phyloP scores from a whole-genome alignment of 2,113 vertebrate genomes.

The Scytalopus superciliaris region DNA sequence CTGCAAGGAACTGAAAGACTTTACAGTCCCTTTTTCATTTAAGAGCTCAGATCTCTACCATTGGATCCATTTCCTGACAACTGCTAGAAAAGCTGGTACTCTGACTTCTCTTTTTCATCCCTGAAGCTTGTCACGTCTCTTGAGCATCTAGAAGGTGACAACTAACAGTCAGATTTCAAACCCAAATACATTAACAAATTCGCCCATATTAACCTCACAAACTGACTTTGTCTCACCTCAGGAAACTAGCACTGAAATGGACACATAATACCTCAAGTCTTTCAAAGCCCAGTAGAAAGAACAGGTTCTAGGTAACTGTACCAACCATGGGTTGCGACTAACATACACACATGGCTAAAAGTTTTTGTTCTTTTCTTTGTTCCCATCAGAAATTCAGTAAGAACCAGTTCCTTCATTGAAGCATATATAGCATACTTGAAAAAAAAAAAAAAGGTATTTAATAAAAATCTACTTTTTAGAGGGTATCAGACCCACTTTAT shows the following conservation, averaged over 20 bases:
- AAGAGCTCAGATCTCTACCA: neutral
- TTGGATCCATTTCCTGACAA: neutral
- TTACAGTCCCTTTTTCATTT: neutral
- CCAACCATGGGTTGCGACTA: neutral
- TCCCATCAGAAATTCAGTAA: neutral
- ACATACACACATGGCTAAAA: neutral
- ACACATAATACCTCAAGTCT: neutral
- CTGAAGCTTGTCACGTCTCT: neutral
- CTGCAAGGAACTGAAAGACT: neutral
- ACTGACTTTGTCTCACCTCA: neutral
- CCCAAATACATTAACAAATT: neutral
- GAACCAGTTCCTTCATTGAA: neutral
- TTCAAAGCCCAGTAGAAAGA: neutral
- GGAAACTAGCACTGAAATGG: neutral
- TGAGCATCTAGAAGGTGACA: neutral
- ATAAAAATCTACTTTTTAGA: neutral
- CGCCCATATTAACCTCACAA: neutral
- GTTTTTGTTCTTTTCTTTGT: neutral
- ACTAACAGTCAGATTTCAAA: neutral
- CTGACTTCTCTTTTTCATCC: neutral
- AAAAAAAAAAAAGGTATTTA: neutral
- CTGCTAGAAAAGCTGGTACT: neutral
- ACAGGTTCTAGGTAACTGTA: neutral
- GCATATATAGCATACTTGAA: neutral
- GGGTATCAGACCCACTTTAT: neutral